Percentiles rank a stretch among this genome's conserved stretches.
phyloP scores from a whole-genome alignment of 2,113 vertebrate genomes.

The Cacatua alba region DNA sequence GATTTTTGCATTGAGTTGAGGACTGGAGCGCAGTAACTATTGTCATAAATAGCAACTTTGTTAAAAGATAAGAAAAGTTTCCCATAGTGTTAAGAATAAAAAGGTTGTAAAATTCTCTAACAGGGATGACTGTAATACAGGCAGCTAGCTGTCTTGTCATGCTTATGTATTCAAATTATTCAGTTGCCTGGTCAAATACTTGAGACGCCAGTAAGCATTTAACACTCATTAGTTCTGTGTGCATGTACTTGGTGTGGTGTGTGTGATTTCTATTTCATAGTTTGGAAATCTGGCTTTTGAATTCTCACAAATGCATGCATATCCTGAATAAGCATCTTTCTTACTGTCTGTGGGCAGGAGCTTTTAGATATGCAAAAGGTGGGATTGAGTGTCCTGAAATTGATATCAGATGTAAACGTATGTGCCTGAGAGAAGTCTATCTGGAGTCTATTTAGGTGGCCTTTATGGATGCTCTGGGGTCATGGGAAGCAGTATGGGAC shows the following conservation, averaged over 20 bases:
- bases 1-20: neutral
- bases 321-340: neutral
- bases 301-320: neutral
- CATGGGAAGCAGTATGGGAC: neutral
- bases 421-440: neutral
- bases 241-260: neutral
- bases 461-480: neutral
- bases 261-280: neutral
- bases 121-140: neutral
- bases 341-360: neutral
- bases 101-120: neutral
- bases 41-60: neutral
- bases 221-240: neutral
- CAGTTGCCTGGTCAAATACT: neutral
- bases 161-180: neutral
- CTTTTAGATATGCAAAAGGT: neutral
- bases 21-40: neutral
- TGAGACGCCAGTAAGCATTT: neutral
- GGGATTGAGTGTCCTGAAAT: neutral
- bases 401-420: neutral
- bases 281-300: neutral
- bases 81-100: neutral
- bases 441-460: neutral
- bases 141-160: neutral
- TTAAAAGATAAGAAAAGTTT: neutral